Percentiles rank a stretch among this genome's conserved stretches.
Conservation (phyloP, 2,113 vertebrate species). For the Onychostoma macrolepis region DNA sequence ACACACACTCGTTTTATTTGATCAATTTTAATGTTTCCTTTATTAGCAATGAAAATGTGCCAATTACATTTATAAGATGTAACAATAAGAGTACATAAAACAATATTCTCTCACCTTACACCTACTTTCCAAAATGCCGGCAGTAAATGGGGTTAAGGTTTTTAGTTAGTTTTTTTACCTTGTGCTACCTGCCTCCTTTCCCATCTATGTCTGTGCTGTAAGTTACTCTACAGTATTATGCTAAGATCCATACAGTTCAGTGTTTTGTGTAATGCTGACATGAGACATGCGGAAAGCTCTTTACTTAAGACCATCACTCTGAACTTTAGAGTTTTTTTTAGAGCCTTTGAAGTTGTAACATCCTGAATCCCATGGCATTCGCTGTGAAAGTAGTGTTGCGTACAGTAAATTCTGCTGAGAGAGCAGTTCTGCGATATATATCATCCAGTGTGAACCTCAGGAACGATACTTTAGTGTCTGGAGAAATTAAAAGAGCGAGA, state of each 20-base stretch:
- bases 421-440: not conserved
- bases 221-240: not conserved
- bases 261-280: not conserved
- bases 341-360: not conserved
- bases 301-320: not conserved
- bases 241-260: not conserved
- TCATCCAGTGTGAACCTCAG: not conserved
- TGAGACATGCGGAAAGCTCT: not conserved
- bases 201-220: not conserved
- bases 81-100: not conserved
- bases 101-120: not conserved
- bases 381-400: not conserved
- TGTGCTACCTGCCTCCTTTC: not conserved
- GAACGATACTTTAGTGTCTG: not conserved
- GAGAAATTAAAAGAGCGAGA: not conserved
- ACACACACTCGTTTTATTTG: constrained; percentile 1
- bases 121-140: not conserved
- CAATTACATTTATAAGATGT: not conserved
- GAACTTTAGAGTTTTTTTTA: not conserved
- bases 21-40: not conserved
- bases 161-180: not conserved
- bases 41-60: not conserved
- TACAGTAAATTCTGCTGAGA: constrained; percentile 7
- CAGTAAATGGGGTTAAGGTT: not conserved
- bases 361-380: not conserved